Evolutionary conservation across 2,113 vertebrate genomes (phyloP), one percentile per base, ranked within the genome.

Genomic region (Dicaeum eximium): DNA sequence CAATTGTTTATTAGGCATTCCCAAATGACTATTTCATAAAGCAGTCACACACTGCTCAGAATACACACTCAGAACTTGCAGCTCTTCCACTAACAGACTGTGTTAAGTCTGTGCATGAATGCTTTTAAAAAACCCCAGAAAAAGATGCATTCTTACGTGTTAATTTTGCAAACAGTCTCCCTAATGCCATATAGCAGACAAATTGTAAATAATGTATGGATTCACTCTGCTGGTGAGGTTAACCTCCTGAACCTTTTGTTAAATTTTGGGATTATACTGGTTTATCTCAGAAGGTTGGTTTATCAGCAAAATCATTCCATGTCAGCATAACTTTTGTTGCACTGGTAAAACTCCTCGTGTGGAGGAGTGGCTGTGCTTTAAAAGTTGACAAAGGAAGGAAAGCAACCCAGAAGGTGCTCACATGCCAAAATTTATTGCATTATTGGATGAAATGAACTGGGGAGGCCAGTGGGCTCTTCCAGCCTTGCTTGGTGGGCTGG

Each of bases 1-100:
- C 28, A 61, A 45, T 88, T 81, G 66, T 93, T 92, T 69, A 70
- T 80, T 61, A 80, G 58, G 50, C 71, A 77, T 83, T 93, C 71
- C 66, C 82, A 94, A 70, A 75, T 80, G 45, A 28, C 57, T 88
- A 0, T 84, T 70, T 74, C 47, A 73, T 70, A 48, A 95, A 80
- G 28, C 24, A 78, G 37, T 88, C 75, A 80, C 67, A 88, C 42
- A 83, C 45, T 1, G 3, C 17, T 80, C 38, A 38, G 38, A 38
- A 38, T 12, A 38, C 38, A 38, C 38, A 38, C n/a, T 90, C 45
- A 24, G 66, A 88, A 48, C 45, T 64, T 2, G 0, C 37, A 65
- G 61, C n/a, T 69, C 31, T 61, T 92, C 40, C 56, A 23, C 24
- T 61, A 33, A 48, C 64, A 86, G 47, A 35, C 48, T 9, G 1